Conservation (phyloP, 2,888 invertebrate genomes). For the Metalampra italica region DNA sequence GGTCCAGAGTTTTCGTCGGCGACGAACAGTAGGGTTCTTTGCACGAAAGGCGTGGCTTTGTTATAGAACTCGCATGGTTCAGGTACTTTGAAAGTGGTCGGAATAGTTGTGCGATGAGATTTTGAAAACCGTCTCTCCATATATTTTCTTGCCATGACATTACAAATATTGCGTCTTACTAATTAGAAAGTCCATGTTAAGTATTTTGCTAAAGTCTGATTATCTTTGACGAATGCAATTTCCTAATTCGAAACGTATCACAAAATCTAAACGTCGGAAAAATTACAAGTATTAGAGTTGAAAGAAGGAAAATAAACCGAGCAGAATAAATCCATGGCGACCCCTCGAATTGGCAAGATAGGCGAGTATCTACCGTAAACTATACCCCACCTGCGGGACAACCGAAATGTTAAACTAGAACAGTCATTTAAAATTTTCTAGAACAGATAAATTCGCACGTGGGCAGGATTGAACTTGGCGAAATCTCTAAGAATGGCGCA, state of each 20-base stretch:
- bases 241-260: not conserved
- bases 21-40: conserved; percentile 67
- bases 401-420: conserved; percentile 27
- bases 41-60: conserved; percentile 74
- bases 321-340: conserved; percentile 52
- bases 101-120: conserved; percentile 68
- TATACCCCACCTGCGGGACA: conserved; percentile 35
- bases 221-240: not conserved
- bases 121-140: conserved; percentile 74
- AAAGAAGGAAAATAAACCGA: conserved; percentile 49
- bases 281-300: conserved; percentile 11
- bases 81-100: conserved; percentile 67
- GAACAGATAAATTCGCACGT: no score
- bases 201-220: not conserved
- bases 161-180: conserved; percentile 24
- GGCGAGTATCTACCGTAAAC: conserved; percentile 42
- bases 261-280: not conserved
- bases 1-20: conserved; percentile 70
- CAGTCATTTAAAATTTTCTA: conserved; percentile 9
- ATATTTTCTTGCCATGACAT: conserved; percentile 76
- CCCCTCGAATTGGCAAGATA: conserved; percentile 49
- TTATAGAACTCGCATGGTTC: conserved; percentile 72
- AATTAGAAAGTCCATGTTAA: not conserved
- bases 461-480: no score
- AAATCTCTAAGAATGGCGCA: not conserved